Conservation (phyloP, 2,113 vertebrate genomes). For the Rhinolophus sinicus region DNA sequence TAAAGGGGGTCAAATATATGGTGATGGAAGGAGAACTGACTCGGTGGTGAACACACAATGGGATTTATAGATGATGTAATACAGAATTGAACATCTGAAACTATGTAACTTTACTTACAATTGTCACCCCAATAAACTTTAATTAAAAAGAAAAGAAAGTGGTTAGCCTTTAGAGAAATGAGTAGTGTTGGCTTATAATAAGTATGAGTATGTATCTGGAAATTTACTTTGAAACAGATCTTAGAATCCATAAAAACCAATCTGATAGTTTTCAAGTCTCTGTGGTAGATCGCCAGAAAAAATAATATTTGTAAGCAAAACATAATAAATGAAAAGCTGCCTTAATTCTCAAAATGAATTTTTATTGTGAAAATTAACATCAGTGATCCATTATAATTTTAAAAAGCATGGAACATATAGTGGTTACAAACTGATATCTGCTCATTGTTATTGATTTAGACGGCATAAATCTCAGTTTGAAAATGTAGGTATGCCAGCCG, state of each 20-base stretch:
- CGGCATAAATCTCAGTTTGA: not conserved
- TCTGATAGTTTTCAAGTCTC: not conserved
- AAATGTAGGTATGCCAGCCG: not conserved
- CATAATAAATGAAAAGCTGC: not conserved
- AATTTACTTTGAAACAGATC: not conserved
- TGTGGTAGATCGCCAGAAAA: not conserved
- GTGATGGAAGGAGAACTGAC: too few relatives aligned
- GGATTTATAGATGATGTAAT: too few relatives aligned
- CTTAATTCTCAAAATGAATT: not conserved
- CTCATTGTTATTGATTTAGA: not conserved
- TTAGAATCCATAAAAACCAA: not conserved
- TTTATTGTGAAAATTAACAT: slow-evolving; percentile 3
- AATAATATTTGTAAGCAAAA: not conserved
- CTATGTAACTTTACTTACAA: too few relatives aligned
- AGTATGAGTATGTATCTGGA: not conserved
- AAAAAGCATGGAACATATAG: not conserved
- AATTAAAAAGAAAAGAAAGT: too few relatives aligned
- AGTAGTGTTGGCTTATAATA: too few relatives aligned
- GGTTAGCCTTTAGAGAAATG: not conserved
- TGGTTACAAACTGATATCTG: not conserved
- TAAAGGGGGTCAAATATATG: too few relatives aligned
- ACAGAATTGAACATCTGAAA: too few relatives aligned
- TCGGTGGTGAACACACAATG: too few relatives aligned
- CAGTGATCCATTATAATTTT: not conserved
- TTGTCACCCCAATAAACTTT: too few relatives aligned